Base-by-base conservation (phyloP, 2,888 invertebrate genomes). In the Ferdinandea cuprea region DNA sequence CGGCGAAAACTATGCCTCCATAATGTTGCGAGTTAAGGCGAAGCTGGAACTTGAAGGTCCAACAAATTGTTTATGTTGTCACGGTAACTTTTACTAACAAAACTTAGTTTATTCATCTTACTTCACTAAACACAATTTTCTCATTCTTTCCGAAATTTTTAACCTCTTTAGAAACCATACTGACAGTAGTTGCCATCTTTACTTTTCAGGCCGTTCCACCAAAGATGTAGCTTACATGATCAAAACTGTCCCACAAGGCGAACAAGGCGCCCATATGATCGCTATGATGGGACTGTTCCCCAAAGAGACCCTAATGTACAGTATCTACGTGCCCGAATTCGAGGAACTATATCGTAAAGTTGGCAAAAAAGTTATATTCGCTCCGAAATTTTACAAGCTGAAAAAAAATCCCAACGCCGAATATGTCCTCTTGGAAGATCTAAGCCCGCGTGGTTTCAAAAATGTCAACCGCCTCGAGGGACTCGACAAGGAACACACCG, bases 231-330 rank as follows among this genome's bases (percentile, higher is more conserved):
- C 85, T 0, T 87, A 84, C 25, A 89, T 90, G 87, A 71, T 90
- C 71, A 90, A 90, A 81, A 86, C 89, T 0, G 66, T 87, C 0
- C 88, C 87, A n/a, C 86, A 88, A 4, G 37, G 15, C 0, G 69
- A 85, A 4, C 68, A 86, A 63, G 84, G 61, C 21, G 63, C 56
- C 0, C 0, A 15, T 5, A 65, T 86, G 8, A 28, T 87, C 17
- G 32, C 85, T 5, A 44, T 78, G 58, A 87, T 87, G 87, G 86
- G 87, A 21, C 73, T 89, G 5, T 90, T 90, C 46, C 89, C 88
- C 13, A 90, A 89, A 54, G 91, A 90, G 76, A 88, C 86, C 21
- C 66, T 87, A 54, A 90, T 90, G 89, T 90, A 91, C 42, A 86
- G 87, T 28, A 54, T 80, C 4, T 87, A 87, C 48, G 66, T 90